phyloP scores from a whole-genome alignment of 1,140 invertebrate genomes.

The Microplitis demolitor region DNA sequence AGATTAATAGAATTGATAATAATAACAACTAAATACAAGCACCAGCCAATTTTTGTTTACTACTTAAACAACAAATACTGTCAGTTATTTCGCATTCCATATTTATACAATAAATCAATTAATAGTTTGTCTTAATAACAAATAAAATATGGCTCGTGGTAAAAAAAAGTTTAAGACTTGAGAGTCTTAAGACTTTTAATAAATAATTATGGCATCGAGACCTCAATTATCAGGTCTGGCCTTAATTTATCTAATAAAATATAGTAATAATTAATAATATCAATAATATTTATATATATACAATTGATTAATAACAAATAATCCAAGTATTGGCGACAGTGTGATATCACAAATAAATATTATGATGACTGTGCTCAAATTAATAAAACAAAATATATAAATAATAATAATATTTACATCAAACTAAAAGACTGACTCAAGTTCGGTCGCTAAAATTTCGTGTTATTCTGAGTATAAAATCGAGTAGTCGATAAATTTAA shows the following conservation, averaged over 20 bases:
- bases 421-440: constrained; percentile 9
- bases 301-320: neutral
- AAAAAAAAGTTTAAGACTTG: neutral
- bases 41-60: neutral
- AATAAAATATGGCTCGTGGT: neutral
- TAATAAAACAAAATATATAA: neutral
- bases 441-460: neutral
- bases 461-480: neutral
- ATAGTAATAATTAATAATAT: neutral
- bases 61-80: neutral
- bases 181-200: neutral
- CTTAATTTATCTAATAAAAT: neutral
- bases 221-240: neutral
- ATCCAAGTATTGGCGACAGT: too few relatives aligned
- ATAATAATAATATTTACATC: constrained; percentile 1
- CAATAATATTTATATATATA: neutral
- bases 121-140: neutral
- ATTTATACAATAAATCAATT: neutral
- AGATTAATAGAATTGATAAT: neutral
- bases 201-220: neutral
- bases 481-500: neutral
- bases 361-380: neutral
- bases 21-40: neutral
- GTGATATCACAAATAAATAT: too few relatives aligned
- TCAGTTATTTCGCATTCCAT: neutral